Percentiles rank a stretch among this genome's conserved stretches.
Conservation (phyloP, 2,113 vertebrate genomes). For the Nettapus auritus region DNA sequence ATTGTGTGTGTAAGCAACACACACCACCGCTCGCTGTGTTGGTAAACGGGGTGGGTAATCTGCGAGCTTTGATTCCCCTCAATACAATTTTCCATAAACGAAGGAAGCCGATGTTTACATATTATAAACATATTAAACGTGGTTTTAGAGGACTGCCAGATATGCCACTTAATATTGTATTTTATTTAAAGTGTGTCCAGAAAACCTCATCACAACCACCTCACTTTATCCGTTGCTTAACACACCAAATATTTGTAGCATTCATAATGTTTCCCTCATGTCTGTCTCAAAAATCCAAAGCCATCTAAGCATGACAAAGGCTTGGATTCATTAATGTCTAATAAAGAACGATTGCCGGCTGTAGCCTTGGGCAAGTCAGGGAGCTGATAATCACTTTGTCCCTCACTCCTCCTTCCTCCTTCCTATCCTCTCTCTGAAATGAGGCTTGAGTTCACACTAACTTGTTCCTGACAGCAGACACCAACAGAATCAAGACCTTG, state of each 20-base stretch:
- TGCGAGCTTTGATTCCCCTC: not conserved
- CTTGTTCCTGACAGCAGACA: not conserved
- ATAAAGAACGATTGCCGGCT: not conserved
- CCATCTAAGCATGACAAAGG: not conserved
- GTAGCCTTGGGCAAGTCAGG: not conserved
- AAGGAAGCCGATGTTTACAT: not conserved
- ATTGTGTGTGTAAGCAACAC: not conserved
- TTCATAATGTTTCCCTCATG: not conserved
- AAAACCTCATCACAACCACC: not conserved
- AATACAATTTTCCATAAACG: not conserved
- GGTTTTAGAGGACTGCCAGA: not conserved
- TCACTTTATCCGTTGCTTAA: not conserved
- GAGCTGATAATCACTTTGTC: not conserved
- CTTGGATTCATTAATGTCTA: not conserved
- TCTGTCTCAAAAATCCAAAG: not conserved
- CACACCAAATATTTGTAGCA: not conserved
- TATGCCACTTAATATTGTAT: not conserved
- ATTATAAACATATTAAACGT: not conserved
- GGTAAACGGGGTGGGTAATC: not conserved
- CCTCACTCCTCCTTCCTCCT: not conserved
- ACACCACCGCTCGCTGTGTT: not conserved
- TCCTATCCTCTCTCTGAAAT: not conserved
- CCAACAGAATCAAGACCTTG: not conserved
- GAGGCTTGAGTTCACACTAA: not conserved
- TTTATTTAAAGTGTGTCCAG: not conserved